phyloP scores from a whole-genome alignment of 2,113 vertebrate genomes.

The Zeus faber region DNA sequence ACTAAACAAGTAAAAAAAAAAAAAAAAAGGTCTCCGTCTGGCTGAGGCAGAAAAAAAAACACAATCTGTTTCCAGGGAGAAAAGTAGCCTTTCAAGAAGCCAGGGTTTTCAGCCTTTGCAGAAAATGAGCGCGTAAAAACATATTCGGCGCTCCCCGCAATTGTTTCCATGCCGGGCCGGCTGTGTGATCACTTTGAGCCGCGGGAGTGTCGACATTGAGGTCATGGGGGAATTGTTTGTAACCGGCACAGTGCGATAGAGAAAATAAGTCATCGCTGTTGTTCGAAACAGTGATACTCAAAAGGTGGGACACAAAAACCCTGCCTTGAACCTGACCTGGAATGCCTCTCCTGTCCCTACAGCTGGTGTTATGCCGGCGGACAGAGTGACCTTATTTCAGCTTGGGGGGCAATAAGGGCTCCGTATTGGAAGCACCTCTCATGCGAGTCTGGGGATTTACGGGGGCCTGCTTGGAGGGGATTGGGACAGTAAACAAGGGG shows the following conservation, averaged over 20 bases:
- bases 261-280: too few relatives aligned
- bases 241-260: slow-evolving; percentile 12
- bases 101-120: slow-evolving; percentile 34
- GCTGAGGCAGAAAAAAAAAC: slow-evolving; percentile 27
- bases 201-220: slow-evolving; percentile 16
- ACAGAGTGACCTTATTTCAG: background rate
- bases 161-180: slow-evolving; percentile 21
- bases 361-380: background rate
- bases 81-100: slow-evolving; percentile 48
- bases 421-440: slow-evolving; percentile 20
- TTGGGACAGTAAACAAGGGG: slow-evolving; percentile 17
- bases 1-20: slow-evolving; percentile 30
- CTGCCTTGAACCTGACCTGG: too few relatives aligned
- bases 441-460: slow-evolving; percentile 18
- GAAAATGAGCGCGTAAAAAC: slow-evolving; percentile 41
- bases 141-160: slow-evolving; percentile 29
- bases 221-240: slow-evolving; percentile 28
- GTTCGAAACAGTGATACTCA: too few relatives aligned
- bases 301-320: too few relatives aligned
- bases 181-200: slow-evolving; percentile 30
- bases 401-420: slow-evolving; percentile 2
- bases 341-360: too few relatives aligned
- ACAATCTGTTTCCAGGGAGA: slow-evolving; percentile 29
- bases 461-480: slow-evolving; percentile 5
- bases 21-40: slow-evolving; percentile 38